Base-by-base conservation (phyloP, 2,113 vertebrate genomes). In the Cochlearius cochlearius region DNA sequence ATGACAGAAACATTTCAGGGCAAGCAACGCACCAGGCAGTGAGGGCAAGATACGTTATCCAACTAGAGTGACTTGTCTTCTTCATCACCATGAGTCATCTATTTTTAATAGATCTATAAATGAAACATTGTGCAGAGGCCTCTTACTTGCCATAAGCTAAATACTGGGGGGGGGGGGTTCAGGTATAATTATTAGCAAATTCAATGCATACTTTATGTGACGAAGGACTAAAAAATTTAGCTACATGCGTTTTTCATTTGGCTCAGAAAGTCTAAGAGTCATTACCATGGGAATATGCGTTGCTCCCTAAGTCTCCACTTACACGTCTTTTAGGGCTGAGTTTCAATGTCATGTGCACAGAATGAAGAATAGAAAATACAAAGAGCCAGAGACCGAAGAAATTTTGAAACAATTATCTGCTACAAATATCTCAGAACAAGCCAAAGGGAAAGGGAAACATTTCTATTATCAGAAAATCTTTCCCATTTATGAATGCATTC, bases 391-490 rank as follows among this genome's bases (percentile, higher is more conserved):
- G 38, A 92, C 47, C 2, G 7, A 91, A 88, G 79, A 94, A 56
- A 88, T 80, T 83, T 58, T 86, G 72, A 88, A 89, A 83, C 47
- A 71, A 84, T 91, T 94, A 92, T 80, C 89, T 91, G 59, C 72
- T 77, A 86, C 68, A 80, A 73, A 88, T 96, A 96, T 80, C 89
- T 89, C 86, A 91, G 59, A 84, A 84, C 11, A 76, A 92, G 83
- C n/a, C 84, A 94, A 94, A 95, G 68, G 67, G 90, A 82, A 94
- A 90, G 56, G 53, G 45, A 94, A 92, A 73, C 50, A 66, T 92
- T 73, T 93, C 80, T 80, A 80, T 88, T 86, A 84, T 83, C 67
- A 86, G 55, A 92, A 92, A 91, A 92, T 75, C 86, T 96, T 90
- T 86, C 63, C 72, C 63, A 74, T 83, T 92, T 96, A 89, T 80